These are phyloP conservation scores for Pelobates cultripes DNA, from an alignment of 2,797 vertebrate species.

Conservation along the genomic window DNA sequence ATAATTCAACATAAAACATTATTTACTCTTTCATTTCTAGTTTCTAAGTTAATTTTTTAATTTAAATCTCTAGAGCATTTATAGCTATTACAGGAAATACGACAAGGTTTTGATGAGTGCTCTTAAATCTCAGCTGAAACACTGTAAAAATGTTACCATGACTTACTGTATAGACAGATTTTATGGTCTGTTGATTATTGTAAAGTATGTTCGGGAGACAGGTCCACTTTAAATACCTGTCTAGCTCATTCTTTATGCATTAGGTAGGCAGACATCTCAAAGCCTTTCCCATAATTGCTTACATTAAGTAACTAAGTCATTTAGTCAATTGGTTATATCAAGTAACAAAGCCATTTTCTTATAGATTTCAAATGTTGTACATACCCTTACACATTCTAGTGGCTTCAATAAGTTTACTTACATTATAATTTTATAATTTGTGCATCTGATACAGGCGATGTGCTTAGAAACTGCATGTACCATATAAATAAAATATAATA, in stretches of 20 bases:
- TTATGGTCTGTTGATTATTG: no score
- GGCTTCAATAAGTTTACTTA: background rate
- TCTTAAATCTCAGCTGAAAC: no score
- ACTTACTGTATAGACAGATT: no score
- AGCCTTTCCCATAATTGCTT: background rate
- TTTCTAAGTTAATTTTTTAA: no score
- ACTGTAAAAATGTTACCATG: no score
- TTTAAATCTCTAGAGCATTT: no score
- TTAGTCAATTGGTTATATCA: background rate
- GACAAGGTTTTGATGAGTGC: no score
- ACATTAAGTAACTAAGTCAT: background rate
- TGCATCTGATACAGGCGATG: background rate
- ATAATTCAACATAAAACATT: no score
- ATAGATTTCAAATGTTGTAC: background rate
- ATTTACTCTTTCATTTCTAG: no score
- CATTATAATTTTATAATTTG: background rate
- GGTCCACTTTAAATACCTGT: no score
- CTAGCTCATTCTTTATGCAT: background rate
- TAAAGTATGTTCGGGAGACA: no score
- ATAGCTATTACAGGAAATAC: no score
- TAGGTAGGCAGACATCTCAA: background rate
- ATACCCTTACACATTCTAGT: background rate
- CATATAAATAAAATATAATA: constrained; percentile 42
- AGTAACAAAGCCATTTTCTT: background rate
- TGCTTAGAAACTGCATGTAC: constrained; percentile 28